These are phyloP conservation scores for Clinocottus analis DNA, from an alignment of 2,113 vertebrate species.

Conservation along the genomic window DNA sequence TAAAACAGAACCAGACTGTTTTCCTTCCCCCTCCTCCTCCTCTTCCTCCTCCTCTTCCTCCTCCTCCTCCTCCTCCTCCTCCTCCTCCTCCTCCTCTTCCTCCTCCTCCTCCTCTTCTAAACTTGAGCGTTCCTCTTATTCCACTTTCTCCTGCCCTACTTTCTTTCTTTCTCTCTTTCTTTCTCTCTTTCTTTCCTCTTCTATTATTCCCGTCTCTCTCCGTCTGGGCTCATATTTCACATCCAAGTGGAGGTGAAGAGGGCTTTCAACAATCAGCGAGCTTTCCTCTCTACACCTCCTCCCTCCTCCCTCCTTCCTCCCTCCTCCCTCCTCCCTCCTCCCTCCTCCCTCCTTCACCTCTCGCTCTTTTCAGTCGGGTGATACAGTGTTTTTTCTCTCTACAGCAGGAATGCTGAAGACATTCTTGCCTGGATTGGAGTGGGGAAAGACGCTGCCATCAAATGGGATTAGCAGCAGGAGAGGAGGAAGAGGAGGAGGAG, in stretches of 20 bases:
- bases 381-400: constrained; percentile 45
- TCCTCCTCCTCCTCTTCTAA: too few species aligned
- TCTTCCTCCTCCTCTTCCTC: too few species aligned
- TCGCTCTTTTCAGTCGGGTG: constrained; percentile 26
- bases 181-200: constrained; percentile 43
- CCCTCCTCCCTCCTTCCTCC: constrained; percentile 1
- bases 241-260: constrained; percentile 54
- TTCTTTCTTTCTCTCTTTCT: constrained; percentile 55
- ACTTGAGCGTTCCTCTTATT: constrained; percentile 72
- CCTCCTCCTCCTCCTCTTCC: too few species aligned
- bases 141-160: constrained; percentile 65
- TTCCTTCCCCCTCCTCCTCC: constrained; percentile 66
- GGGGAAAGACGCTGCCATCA: constrained; percentile 78
- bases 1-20: constrained; percentile 85
- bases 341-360: constrained; percentile 31
- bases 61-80: too few species aligned
- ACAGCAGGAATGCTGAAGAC: constrained; percentile 76
- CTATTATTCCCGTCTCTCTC: constrained; percentile 27
- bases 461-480: constrained; percentile 82
- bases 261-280: constrained; percentile 43
- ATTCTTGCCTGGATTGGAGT: constrained; percentile 78
- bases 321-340: constrained; percentile 27
- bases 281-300: constrained; percentile 44
- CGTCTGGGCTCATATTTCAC: constrained; percentile 58
- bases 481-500: constrained; percentile 30